Evolutionary conservation across 2,888 invertebrate species (phyloP), one percentile per base, ranked within the genome.

Genomic region (Oligia strigilis): DNA sequence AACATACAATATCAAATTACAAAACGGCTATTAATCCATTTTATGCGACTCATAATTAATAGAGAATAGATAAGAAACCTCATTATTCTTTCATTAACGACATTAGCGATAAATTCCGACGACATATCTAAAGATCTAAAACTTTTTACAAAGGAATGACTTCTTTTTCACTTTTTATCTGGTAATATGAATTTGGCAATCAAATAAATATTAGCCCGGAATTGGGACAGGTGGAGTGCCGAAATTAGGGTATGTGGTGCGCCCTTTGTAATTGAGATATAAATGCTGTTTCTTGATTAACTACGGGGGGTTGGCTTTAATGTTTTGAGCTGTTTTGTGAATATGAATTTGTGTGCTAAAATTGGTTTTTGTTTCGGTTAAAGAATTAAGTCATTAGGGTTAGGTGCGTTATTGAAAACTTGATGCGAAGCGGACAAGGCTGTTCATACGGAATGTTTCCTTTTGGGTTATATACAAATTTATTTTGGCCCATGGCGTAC

Each of bases 161-260:
- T 65, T 66, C 55, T 60, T 81, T 71, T 72, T 49, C 29, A 46
- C 49, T 73, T 82, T 89, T 90, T 85, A 89, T 87, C 87, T 93
- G 93, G 77, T 87, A 80, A 87, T 81, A 90, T 90, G 92, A 91
- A 93, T 95, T 96, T 96, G 94, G 96, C 96, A 96, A 96, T 96
- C 96, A 96, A 95, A 96, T 96, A 95, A 95, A 95, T 96, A 96
- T 96, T 96, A 96, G 93, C 87, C 89, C 88, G 88, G 91, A 94
- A 93, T 85, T 93, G 92, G 90, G 94, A 90, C 96, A 96, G 96
- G 96, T 96, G 95, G 78, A 81, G 88, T 75, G 67, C 82, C 91
- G 94, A 83, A 85, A 93, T 93, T 92, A 93, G 90, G 93, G 92
- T 92, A 91, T 91, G 91, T 85, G 82, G 84, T 85, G 83, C 87